Evolutionary conservation across 2,888 invertebrate genomes (phyloP).

Genomic region (Incurvaria masculella): DNA sequence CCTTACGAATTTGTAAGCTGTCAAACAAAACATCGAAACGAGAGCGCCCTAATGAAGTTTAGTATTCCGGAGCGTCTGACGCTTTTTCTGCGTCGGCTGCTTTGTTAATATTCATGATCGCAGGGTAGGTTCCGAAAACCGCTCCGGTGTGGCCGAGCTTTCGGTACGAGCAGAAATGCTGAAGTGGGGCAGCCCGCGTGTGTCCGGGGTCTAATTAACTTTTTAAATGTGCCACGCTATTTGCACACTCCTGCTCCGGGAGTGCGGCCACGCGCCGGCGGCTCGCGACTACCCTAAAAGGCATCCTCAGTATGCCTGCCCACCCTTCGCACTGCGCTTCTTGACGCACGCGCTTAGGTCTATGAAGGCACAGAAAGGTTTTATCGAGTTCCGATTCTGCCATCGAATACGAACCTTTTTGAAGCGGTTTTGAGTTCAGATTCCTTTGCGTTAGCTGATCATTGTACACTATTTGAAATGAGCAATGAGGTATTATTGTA

Average conservation of each 20-base stretch:
- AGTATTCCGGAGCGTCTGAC: not conserved
- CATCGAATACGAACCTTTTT: not conserved
- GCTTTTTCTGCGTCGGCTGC: not conserved
- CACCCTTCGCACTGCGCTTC: slow-evolving; percentile 11
- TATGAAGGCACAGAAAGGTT: not conserved
- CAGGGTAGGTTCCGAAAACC: not conserved
- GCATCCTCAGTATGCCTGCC: slow-evolving; percentile 16
- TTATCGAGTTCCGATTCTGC: not conserved
- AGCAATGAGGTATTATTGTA: slow-evolving; percentile 22
- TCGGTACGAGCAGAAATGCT: not conserved
- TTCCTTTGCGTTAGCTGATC: not conserved
- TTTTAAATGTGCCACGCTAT: slow-evolving; percentile 27
- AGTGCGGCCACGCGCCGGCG: slow-evolving; percentile 36
- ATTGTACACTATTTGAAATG: slow-evolving; percentile 7
- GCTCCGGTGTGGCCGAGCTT: not conserved
- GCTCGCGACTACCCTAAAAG: slow-evolving; percentile 27
- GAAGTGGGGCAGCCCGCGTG: slow-evolving; percentile 19
- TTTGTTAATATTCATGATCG: not conserved
- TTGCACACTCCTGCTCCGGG: slow-evolving; percentile 4
- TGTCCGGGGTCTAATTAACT: slow-evolving; percentile 42
- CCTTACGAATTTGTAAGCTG: not conserved
- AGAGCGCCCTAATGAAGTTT: not conserved
- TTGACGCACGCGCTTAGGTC: not conserved
- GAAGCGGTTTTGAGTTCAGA: not conserved
- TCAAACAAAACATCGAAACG: not conserved